Evolutionary conservation across 1,140 invertebrate genomes (phyloP).

Genomic region (Calosoma granatense): DNA sequence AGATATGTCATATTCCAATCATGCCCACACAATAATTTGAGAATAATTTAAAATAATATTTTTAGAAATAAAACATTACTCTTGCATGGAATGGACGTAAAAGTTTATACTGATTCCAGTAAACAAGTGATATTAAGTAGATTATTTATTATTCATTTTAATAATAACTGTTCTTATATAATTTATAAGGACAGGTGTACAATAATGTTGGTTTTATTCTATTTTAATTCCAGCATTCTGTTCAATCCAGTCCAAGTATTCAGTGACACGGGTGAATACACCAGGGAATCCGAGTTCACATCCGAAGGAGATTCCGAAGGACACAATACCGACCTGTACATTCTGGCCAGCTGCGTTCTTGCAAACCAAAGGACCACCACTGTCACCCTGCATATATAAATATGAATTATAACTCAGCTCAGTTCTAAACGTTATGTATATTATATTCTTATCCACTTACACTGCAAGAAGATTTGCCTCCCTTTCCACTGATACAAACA

Average conservation of each 20-base stretch:
- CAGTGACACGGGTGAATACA: conserved; percentile 42
- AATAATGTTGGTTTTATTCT: too few relatives aligned
- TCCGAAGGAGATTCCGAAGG: conserved; percentile 37
- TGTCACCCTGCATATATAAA: conserved; percentile 31
- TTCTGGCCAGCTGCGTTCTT: conserved; percentile 24
- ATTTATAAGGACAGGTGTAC: too few relatives aligned
- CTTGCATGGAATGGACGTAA: too few relatives aligned
- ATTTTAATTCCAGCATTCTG: conserved; percentile 34
- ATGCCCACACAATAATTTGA: too few relatives aligned
- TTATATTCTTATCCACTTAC: not conserved
- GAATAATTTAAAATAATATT: too few relatives aligned
- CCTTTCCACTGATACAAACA: conserved; percentile 33
- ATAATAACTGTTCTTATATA: too few relatives aligned
- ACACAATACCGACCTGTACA: conserved; percentile 39
- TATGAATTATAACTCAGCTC: not conserved
- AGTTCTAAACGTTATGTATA: not conserved
- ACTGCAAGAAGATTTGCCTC: conserved; percentile 24
- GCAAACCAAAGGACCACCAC: conserved; percentile 36
- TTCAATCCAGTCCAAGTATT: conserved; percentile 41
- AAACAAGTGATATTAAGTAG: too few relatives aligned
- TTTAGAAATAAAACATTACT: too few relatives aligned
- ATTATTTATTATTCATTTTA: too few relatives aligned
- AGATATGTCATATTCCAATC: too few relatives aligned
- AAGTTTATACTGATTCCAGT: too few relatives aligned
- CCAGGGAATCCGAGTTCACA: conserved; percentile 40